phyloP scores from a whole-genome alignment of 1,140 invertebrate genomes.

The Pectinophora gossypiella region DNA sequence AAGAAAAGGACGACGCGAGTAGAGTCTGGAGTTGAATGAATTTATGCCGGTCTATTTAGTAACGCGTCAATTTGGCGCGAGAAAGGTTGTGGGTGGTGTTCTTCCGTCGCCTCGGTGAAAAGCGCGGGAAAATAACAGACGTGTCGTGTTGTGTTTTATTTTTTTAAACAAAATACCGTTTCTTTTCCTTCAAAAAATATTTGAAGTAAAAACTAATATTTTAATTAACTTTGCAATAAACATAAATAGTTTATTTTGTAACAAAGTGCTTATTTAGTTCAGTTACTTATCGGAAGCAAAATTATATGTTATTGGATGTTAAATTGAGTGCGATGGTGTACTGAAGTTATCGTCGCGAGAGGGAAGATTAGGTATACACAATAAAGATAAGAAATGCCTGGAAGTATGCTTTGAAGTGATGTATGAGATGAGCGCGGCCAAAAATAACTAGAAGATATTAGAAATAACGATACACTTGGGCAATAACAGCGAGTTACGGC shows the following conservation, averaged over 20 bases:
- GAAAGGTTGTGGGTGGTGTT: conserved; percentile 48
- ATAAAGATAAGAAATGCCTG: conserved; percentile 55
- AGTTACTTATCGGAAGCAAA: too few species aligned
- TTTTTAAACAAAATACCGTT: too few species aligned
- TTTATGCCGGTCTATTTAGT: conserved; percentile 73
- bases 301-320: neutral
- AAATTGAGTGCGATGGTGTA: neutral
- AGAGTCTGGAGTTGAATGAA: conserved; percentile 67
- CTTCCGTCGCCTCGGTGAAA: conserved; percentile 23
- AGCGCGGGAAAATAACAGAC: conserved; percentile 44
- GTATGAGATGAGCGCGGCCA: conserved; percentile 39
- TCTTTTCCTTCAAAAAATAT: too few species aligned
- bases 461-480: conserved; percentile 3
- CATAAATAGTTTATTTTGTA: too few species aligned
- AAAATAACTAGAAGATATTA: conserved; percentile 37
- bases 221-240: too few species aligned
- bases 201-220: too few species aligned
- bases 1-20: conserved; percentile 27
- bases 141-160: neutral
- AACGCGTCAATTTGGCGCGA: conserved; percentile 69
- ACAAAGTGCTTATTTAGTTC: too few species aligned
- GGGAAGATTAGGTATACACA: conserved; percentile 24
- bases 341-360: neutral
- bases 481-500: neutral
- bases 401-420: conserved; percentile 46